A percentile compares a stretch with the other conserved stretches of the same genome.
phyloP scores from a whole-genome alignment of 2,113 vertebrate species.

The Oreochromis aureus region DNA sequence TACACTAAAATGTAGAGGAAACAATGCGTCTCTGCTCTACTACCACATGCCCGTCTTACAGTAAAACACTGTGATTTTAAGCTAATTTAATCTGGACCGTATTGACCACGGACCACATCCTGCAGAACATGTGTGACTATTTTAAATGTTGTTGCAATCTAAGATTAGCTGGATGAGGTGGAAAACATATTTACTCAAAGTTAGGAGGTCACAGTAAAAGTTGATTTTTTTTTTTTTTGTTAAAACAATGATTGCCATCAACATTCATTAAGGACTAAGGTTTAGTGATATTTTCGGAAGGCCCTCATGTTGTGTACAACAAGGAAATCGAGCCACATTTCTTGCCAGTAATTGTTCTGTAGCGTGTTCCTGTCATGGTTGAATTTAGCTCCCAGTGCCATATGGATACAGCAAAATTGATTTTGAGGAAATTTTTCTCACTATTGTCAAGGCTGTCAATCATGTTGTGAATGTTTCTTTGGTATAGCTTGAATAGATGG shows the following conservation, averaged over 20 bases:
- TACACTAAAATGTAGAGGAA: not conserved
- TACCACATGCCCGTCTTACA: conserved; percentile 45
- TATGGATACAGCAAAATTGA: not conserved
- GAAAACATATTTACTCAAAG: not conserved
- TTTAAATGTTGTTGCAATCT: conserved; percentile 4
- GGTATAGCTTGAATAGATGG: not conserved
- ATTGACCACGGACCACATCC: conserved; percentile 71
- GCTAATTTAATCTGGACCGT: conserved; percentile 16
- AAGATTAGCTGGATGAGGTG: conserved; percentile 10
- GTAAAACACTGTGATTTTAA: conserved; percentile 31
- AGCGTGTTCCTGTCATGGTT: not conserved
- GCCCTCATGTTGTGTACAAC: not conserved
- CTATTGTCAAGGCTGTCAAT: not conserved
- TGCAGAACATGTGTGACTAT: conserved; percentile 27
- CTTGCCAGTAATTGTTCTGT: not conserved
- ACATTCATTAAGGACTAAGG: not conserved
- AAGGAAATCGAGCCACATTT: not conserved
- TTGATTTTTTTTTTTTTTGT: not conserved
- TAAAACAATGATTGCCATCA: not conserved
- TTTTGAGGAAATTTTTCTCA: not conserved
- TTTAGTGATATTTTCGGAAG: not conserved
- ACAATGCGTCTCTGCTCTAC: not conserved
- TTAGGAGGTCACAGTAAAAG: not conserved
- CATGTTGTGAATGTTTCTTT: not conserved
- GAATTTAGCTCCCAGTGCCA: not conserved